Evolutionary conservation across 2,797 vertebrate genomes (phyloP), one percentile per base, ranked within the genome.

Genomic region (Lepilemur septentrionalis): DNA sequence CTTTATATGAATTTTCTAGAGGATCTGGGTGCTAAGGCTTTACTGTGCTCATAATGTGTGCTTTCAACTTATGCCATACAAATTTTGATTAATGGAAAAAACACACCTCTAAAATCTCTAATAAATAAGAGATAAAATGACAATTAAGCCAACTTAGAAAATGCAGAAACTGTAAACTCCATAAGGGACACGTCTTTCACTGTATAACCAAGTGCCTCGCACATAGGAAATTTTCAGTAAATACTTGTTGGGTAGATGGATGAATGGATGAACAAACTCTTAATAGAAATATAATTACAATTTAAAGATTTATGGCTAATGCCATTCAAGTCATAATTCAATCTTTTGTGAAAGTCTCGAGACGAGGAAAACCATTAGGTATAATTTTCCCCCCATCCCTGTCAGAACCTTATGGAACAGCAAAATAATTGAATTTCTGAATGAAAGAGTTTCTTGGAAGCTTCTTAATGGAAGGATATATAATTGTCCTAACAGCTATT

Each of bases 61-160:
- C 73, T 95, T 84, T 95, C 88, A 79, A 50, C 22, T 82, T 88
- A 52, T 59, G 28, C 80, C 41, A 32, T 50, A 38, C 69, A 93
- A 32, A 76, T 59, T 85, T 90, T 69, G 61, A 89, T 76, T 82
- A 90, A 70, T 94, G 52, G 48, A 89, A 57, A 96, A 97, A 81
- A 75, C 3, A 3, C 28, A 85, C 46, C 38, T 91, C 67, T 85
- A 83, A 73, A 89, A 72, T 89, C 28, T 75, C 69, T 80, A 94
- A 89, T 50, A 90, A 96, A n/a, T 82, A 89, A 76, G 35, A 91
- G 20, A 80, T 38, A 82, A 89, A 93, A 92, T 52, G 63, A 3
- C 80, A 95, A 20, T 67, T 81, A 75, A 41, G 15, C 35, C 90
- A 93, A 76, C 63, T 93, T 93, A 52, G 57, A 93, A 97, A 85